Percentiles rank a stretch among this genome's conserved stretches.
Conservation (phyloP, 2,888 invertebrate genomes). For the Hydriomena furcata region DNA sequence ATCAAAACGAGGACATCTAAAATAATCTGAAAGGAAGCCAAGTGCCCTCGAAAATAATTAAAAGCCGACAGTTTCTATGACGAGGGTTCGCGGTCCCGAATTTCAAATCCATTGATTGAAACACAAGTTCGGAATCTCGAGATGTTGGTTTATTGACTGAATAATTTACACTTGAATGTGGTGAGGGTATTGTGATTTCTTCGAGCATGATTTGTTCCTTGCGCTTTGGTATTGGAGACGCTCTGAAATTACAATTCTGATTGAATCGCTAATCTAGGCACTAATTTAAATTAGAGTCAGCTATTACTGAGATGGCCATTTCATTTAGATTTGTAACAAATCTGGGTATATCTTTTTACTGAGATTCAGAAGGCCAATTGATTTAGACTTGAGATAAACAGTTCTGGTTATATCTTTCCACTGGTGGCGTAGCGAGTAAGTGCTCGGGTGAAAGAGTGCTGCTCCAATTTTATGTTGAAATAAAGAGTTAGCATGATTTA, state of each 20-base stretch:
- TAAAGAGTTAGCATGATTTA: too few species aligned
- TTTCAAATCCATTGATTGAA: constrained; percentile 21
- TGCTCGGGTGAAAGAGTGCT: too few species aligned
- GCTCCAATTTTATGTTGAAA: too few species aligned
- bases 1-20: constrained; percentile 16
- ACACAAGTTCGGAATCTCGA: constrained; percentile 11
- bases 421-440: too few species aligned
- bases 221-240: constrained; percentile 13
- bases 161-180: constrained; percentile 18
- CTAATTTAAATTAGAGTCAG: too few species aligned
- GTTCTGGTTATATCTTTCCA: too few species aligned
- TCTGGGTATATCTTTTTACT: too few species aligned
- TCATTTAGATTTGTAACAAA: too few species aligned
- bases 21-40: constrained; percentile 21
- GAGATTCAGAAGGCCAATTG: too few species aligned
- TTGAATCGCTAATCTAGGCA: too few species aligned
- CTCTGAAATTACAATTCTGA: constrained; percentile 30
- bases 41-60: constrained; percentile 35
- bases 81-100: constrained; percentile 24
- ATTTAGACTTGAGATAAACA: too few species aligned
- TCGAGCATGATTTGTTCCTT: constrained; percentile 18
- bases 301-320: too few species aligned
- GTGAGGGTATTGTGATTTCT: constrained; percentile 21
- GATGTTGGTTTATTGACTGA: constrained; percentile 18
- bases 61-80: constrained; percentile 31